Conservation (phyloP, 2,888 invertebrate genomes). For the Tetranychus piercei region DNA sequence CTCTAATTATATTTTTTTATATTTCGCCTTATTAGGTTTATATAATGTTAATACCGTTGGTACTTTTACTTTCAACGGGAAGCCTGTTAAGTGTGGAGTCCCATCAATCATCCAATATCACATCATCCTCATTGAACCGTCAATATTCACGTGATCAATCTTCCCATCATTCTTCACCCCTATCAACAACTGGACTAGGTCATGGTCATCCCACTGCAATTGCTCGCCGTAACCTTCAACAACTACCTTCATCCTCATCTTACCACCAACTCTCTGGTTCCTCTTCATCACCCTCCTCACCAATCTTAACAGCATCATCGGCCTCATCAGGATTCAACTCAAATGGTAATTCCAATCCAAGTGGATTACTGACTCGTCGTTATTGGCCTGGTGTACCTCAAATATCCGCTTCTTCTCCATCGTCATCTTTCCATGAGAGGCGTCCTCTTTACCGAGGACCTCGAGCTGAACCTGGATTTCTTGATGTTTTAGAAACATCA, state of each 20-base stretch:
- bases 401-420: too few species aligned
- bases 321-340: too few species aligned
- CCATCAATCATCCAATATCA: background rate
- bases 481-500: background rate
- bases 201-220: background rate
- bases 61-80: slow-evolving; percentile 1
- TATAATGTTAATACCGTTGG: background rate
- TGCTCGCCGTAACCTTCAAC: background rate
- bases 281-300: background rate
- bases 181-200: background rate
- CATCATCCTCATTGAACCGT: background rate
- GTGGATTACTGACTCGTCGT: too few species aligned
- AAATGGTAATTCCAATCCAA: too few species aligned
- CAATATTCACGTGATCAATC: background rate
- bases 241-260: background rate
- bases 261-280: background rate
- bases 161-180: background rate
- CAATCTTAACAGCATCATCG: too few species aligned
- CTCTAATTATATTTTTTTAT: background rate
- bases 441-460: background rate
- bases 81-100: background rate
- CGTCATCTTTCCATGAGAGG: background rate
- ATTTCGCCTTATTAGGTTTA: background rate
- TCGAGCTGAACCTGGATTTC: background rate
- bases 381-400: too few species aligned